These are phyloP conservation scores for Silurus glanis DNA, from an alignment of 2,113 vertebrate genomes.

Conservation along the genomic window DNA sequence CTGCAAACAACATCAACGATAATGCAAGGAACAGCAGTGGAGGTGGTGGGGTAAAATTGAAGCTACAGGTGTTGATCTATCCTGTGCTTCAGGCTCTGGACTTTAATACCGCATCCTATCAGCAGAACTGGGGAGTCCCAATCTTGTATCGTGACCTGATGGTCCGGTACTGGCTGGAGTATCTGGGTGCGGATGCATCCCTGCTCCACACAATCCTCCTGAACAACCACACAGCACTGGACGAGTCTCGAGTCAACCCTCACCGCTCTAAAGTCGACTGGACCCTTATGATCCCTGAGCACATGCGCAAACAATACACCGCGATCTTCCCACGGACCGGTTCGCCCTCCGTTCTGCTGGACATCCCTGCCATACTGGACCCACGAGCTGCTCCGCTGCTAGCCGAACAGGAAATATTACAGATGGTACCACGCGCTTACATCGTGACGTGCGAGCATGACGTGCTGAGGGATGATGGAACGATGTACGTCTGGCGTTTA, in stretches of 20 bases:
- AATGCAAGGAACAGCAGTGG: not conserved
- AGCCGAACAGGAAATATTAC: conserved; percentile 76
- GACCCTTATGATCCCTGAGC: conserved; percentile 76
- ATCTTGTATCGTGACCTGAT: conserved; percentile 76
- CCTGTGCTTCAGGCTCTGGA: conserved; percentile 84
- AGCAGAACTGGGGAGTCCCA: conserved; percentile 76
- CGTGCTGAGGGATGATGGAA: conserved; percentile 87
- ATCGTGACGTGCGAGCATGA: conserved; percentile 89
- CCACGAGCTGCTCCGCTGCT: conserved; percentile 80
- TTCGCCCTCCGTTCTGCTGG: conserved; percentile 63
- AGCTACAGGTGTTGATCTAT: conserved; percentile 84
- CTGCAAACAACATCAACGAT: not conserved
- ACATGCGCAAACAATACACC: conserved; percentile 75
- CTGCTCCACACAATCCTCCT: conserved; percentile 71
- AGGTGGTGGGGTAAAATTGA: conserved; percentile 62
- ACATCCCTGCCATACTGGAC: conserved; percentile 81
- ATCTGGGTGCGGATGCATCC: conserved; percentile 75
- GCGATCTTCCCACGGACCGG: conserved; percentile 71
- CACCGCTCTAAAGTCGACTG: conserved; percentile 79
- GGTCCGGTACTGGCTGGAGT: conserved; percentile 87
- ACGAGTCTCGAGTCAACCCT: conserved; percentile 65
- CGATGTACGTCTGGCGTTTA: conserved; percentile 85
- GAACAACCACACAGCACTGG: conserved; percentile 87
- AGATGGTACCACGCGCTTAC: conserved; percentile 81
- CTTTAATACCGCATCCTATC: conserved; percentile 86